Evolutionary conservation across 1,140 invertebrate genomes (phyloP).

Genomic region (Vanessa tameamea): DNA sequence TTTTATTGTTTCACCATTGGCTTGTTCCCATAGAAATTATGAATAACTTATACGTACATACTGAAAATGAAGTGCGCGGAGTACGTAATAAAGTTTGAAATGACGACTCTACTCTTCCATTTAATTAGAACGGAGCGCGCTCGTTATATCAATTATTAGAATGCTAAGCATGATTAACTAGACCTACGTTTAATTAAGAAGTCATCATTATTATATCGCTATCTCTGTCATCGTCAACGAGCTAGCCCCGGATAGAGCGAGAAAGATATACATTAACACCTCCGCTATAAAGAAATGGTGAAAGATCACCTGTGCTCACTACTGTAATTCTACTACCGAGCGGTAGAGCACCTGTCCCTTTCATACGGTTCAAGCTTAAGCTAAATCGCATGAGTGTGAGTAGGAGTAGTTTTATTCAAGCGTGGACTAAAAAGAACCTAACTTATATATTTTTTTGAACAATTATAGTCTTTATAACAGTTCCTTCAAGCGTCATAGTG

Average conservation of each 20-base stretch:
- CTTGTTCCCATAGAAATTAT: constrained; percentile 43
- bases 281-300: constrained; percentile 68
- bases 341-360: constrained; percentile 79
- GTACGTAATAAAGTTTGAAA: constrained; percentile 56
- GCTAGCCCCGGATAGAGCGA: constrained; percentile 53
- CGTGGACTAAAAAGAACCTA: constrained; percentile 46
- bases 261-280: constrained; percentile 73
- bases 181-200: constrained; percentile 67
- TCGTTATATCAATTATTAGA: constrained; percentile 66
- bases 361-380: constrained; percentile 77
- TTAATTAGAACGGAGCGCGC: constrained; percentile 70
- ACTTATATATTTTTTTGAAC: constrained; percentile 8
- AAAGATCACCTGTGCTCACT: constrained; percentile 81
- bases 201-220: constrained; percentile 42
- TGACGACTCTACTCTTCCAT: constrained; percentile 56
- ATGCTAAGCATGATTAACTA: constrained; percentile 77
- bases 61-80: constrained; percentile 41
- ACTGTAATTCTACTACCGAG: constrained; percentile 78
- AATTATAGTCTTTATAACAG: constrained; percentile 41
- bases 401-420: constrained; percentile 71
- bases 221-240: constrained; percentile 44
- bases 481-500: constrained; percentile 21
- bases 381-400: constrained; percentile 78
- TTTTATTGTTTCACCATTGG: constrained; percentile 10
- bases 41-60: constrained; percentile 43